Evolutionary conservation across 2,888 invertebrate genomes (phyloP).

Genomic region (Heliconius hortense): DNA sequence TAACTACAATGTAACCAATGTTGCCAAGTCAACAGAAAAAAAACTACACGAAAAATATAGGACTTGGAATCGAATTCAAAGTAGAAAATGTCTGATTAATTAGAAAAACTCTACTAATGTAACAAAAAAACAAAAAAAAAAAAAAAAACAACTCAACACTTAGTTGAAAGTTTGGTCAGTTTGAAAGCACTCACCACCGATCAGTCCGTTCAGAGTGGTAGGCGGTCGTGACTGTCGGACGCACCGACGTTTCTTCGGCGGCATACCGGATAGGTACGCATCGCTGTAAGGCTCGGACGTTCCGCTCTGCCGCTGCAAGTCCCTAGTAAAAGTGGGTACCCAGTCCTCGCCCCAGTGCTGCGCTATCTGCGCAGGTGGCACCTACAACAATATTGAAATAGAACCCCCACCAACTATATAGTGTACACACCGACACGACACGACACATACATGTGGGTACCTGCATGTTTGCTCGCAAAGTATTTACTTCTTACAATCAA

Average conservation of each 20-base stretch:
- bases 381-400: conserved; percentile 42
- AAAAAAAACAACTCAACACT: no score
- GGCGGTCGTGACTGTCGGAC: conserved; percentile 68
- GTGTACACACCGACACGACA: conserved; percentile 20
- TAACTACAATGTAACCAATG: no score
- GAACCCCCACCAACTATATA: conserved; percentile 35
- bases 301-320: conserved; percentile 87
- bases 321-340: conserved; percentile 93
- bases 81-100: no score
- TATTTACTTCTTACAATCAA: background rate
- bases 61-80: no score
- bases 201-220: conserved; percentile 57
- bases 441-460: conserved; percentile 26
- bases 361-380: conserved; percentile 72
- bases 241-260: conserved; percentile 92
- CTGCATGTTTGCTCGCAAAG: conserved; percentile 2
- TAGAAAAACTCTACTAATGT: no score
- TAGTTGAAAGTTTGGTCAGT: no score
- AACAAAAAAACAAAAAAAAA: no score
- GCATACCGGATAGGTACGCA: conserved; percentile 94
- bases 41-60: background rate
- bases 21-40: background rate
- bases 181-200: conserved; percentile 53
- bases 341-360: conserved; percentile 80
- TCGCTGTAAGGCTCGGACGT: conserved; percentile 88